These are phyloP conservation scores for Paralinhomoeus sp. DNA, from an alignment of 2,888 invertebrate species.

Conservation along the genomic window DNA sequence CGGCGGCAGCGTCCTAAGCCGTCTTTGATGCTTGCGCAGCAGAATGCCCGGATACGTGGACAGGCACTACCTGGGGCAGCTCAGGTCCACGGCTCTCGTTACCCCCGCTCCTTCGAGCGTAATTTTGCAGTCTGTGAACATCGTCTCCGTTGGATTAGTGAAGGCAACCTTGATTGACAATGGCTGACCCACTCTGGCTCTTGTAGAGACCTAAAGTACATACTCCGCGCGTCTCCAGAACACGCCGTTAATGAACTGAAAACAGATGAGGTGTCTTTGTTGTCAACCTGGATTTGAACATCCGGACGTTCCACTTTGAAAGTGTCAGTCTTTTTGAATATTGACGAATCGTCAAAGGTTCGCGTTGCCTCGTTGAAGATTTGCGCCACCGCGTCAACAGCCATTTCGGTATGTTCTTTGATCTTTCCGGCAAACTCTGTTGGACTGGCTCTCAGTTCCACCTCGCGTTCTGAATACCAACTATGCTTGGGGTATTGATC, in stretches of 20 bases:
- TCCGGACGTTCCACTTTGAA: not conserved
- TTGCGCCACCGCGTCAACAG: not conserved
- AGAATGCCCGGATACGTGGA: no score
- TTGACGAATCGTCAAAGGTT: no score
- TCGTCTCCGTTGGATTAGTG: not conserved
- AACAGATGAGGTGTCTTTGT: no score
- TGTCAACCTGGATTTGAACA: not conserved
- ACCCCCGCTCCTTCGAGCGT: slow-evolving; percentile 1
- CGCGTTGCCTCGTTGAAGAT: no score
- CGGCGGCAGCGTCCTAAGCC: no score
- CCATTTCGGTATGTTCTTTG: not conserved
- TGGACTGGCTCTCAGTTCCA: not conserved
- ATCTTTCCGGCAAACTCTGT: not conserved
- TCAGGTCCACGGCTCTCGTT: not conserved
- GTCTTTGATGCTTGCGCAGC: no score
- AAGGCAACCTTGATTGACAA: not conserved
- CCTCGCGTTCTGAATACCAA: not conserved
- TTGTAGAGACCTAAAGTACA: no score
- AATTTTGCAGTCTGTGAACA: not conserved
- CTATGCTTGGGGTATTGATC: no score
- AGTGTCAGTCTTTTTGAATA: no score
- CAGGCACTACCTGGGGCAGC: not conserved
- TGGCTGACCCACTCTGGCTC: no score
- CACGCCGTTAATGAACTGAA: no score
- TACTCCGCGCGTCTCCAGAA: no score